Percentiles rank a stretch among this genome's conserved stretches.
These are phyloP conservation scores for Otus sunia DNA, from an alignment of 2,113 vertebrate genomes.

Conservation along the genomic window DNA sequence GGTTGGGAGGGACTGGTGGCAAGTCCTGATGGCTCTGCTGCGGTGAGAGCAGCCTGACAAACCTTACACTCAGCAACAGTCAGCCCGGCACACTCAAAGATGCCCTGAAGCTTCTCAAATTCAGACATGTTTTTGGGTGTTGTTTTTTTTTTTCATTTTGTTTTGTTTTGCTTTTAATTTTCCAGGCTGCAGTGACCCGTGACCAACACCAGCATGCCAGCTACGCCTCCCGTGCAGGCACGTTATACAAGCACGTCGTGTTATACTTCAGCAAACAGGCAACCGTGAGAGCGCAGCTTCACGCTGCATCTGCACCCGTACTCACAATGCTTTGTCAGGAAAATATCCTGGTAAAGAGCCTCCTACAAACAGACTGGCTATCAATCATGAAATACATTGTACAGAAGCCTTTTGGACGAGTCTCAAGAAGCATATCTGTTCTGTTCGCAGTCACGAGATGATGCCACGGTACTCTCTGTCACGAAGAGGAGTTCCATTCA, in stretches of 20 bases:
- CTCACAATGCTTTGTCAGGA: not conserved
- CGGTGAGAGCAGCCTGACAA: not conserved
- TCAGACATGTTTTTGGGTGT: fast-evolving
- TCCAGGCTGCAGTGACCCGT: not conserved
- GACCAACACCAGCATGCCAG: not conserved
- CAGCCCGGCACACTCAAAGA: not conserved
- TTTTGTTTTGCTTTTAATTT: fast-evolving
- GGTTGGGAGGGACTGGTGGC: not conserved
- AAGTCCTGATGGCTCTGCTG: not conserved
- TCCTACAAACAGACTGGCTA: not conserved
- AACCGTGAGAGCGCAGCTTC: not conserved
- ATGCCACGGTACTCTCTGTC: not conserved
- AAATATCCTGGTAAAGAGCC: not conserved
- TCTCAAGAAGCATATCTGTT: not conserved
- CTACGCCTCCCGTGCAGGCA: not conserved
- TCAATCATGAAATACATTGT: not conserved
- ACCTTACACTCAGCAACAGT: not conserved
- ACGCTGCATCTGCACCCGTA: fast-evolving
- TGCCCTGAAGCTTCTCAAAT: not conserved
- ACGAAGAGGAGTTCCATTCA: not conserved
- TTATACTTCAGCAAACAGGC: not conserved
- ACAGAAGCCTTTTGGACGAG: not conserved
- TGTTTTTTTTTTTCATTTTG: fast-evolving
- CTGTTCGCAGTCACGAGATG: not conserved
- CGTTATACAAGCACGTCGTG: fast-evolving